Conservation (phyloP, 53 echinoderm and acorn worm species). For the Actinopyga echinites region DNA sequence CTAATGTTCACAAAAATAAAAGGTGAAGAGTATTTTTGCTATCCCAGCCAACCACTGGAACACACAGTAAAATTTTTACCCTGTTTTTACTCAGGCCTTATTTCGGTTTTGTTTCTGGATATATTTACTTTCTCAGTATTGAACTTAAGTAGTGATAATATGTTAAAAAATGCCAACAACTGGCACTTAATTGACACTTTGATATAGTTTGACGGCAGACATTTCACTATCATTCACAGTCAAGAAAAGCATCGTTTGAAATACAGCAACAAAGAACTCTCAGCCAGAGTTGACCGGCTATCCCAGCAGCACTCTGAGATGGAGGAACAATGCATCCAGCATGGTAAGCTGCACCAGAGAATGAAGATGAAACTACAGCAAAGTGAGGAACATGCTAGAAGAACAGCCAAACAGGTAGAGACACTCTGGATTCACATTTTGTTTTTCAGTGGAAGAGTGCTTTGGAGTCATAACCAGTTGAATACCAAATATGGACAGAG, state of each 20-base stretch:
- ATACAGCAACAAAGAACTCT: constrained; percentile 72
- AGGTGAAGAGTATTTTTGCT: too few relatives aligned
- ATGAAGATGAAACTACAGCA: constrained; percentile 79
- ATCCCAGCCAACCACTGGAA: too few relatives aligned
- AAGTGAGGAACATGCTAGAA: constrained; percentile 86
- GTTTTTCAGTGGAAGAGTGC: not conserved
- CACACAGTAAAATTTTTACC: too few relatives aligned
- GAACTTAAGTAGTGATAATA: too few relatives aligned
- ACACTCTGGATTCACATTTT: not conserved
- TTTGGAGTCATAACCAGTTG: not conserved
- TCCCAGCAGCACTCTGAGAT: constrained; percentile 78
- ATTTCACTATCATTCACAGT: constrained; percentile 36
- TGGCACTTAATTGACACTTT: not conserved
- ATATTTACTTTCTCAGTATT: too few relatives aligned
- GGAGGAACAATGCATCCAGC: constrained; percentile 92
- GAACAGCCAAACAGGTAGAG: constrained; percentile 81
- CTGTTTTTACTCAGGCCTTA: too few relatives aligned
- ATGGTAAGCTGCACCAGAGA: constrained; percentile 83
- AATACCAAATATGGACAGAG: too few relatives aligned
- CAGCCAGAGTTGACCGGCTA: constrained; percentile 70
- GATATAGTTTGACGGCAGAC: too few relatives aligned
- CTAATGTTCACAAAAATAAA: too few relatives aligned
- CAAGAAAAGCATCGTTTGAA: constrained; percentile 74
- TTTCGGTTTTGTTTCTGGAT: too few relatives aligned
- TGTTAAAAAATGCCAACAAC: too few relatives aligned